phyloP scores from a whole-genome alignment of 2,888 invertebrate species.

The Parnassius glacialis region DNA sequence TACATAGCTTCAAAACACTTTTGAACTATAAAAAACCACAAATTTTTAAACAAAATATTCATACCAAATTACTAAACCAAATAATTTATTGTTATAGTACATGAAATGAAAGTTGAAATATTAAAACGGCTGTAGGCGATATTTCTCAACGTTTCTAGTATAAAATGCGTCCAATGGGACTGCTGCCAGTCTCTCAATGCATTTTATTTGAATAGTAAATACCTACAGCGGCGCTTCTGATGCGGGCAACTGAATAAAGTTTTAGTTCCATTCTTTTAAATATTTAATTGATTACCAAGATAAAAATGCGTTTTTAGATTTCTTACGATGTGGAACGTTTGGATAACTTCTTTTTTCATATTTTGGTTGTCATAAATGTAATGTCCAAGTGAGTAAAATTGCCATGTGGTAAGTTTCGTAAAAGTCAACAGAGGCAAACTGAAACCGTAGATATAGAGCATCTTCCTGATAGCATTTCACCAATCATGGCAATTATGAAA shows the following conservation, averaged over 20 bases:
- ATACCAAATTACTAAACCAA: neutral
- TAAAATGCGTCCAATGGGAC: slow-evolving; percentile 22
- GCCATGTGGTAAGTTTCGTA: no score
- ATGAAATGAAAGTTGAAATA: slow-evolving; percentile 25
- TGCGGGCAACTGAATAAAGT: slow-evolving; percentile 25
- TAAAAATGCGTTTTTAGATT: slow-evolving; percentile 7
- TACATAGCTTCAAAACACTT: no score
- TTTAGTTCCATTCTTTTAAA: slow-evolving; percentile 23
- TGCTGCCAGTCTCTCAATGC: slow-evolving; percentile 26
- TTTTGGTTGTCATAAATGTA: no score
- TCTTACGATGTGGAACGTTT: neutral
- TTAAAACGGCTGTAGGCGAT: slow-evolving; percentile 25
- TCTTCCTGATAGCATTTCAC: no score
- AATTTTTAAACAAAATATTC: no score
- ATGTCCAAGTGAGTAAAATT: no score
- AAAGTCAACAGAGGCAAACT: no score
- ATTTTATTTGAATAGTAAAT: slow-evolving; percentile 28
- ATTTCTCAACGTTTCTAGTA: slow-evolving; percentile 21
- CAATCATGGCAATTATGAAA: no score
- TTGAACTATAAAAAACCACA: no score
- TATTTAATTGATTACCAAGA: slow-evolving; percentile 17
- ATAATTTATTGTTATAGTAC: slow-evolving; percentile 12
- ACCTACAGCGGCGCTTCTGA: slow-evolving; percentile 18
- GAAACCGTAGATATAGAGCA: no score
- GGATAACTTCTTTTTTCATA: no score